Base-by-base conservation (phyloP, 2,797 vertebrate genomes). In the Silurus aristotelis region DNA sequence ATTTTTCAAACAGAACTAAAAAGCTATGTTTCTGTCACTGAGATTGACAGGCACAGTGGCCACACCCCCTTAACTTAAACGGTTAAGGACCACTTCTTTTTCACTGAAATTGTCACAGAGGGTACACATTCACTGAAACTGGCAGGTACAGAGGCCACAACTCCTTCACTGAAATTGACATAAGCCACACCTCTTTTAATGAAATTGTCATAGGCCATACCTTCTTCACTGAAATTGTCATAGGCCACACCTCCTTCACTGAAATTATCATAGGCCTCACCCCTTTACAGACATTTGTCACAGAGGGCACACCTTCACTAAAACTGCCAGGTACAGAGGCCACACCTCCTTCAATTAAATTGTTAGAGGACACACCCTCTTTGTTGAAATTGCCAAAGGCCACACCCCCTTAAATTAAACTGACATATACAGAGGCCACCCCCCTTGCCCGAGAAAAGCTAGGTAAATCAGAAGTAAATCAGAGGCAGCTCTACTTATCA, bases 141-240 rank as follows among this genome's bases (percentile, higher is more conserved):
- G 71, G 25, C 0, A 1, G n/a, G 0, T 12, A n/a, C 46, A 8
- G n/a, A 10, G 48, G n/a, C n/a, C n/a, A 9, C 8, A 1, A 9
- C 43, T n/a, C 4, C 17, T 72, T 52, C 0, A 22, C 2, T 48
- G 2, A 14, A 5, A 31, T 4, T 12, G 12, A 3, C 22, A 14
- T 20, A 25, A 43, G 71, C 46, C 71, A 15, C 7, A 1, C 38
- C 43, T 48, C 1, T 7, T 72, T 48, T 1, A 22, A 0, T 72
- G 2, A 13, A 22, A 22, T 19, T 43, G 31, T 19, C 38, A 6
- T 3, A 14, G 43, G 71, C 71, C 22, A 13, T 1, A 5, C 38
- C 20, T 5, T 2, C 68, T 43, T 71, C 8, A 20, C 31, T 43
- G 8, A 1, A 5, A 22, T 6, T 68, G 19, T 7, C 22, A 14